Evolutionary conservation across 2,888 invertebrate species (phyloP), one percentile per base, ranked within the genome.

Genomic region (Drosophila setosimentum): DNA sequence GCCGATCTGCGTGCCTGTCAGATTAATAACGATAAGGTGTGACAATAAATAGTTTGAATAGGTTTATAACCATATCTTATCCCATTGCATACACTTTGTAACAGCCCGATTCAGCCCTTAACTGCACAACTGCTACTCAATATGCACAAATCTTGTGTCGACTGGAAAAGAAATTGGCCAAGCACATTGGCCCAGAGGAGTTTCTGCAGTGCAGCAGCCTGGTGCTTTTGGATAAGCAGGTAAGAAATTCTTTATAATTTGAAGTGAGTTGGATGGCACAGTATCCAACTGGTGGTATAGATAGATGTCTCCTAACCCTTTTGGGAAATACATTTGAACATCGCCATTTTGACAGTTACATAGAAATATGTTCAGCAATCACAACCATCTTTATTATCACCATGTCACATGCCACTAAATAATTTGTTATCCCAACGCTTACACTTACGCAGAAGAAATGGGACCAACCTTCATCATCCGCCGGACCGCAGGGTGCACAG

Each of bases 151-250:
- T 93, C 63, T 79, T 93, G 62, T 93, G 93, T 77, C 91, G 93
- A 29, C 89, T 93, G 55, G 93, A 93, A 80, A 91, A 92, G 79
- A 93, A 93, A 73, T 80, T 93, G 78, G 93, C 93, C 55, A 93
- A 93, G 80, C 93, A 93, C 69, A 90, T 93, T 78, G 93, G 93
- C 32, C 93, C 93, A 6, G 93, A 93, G 78, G 93, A 93, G 69
- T 93, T 93, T 83, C 76, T 93, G 53, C 93, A 93, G 80, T 93
- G 93, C 79, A 93, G 92, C 82, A 92, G 89, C 82, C 92, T 92
- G 85, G 83, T 93, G 29, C 83, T 93, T 24, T 71, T 92, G 73
- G 93, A 93, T 70, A 93, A 92, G 68, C 93, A 93, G 92, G 93
- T 93, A 68, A 16, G n/a, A 10, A 10, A 27, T 29, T 18, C 3